Conservation (phyloP, 1,140 invertebrate genomes). For the Drosophila sechellia region DNA sequence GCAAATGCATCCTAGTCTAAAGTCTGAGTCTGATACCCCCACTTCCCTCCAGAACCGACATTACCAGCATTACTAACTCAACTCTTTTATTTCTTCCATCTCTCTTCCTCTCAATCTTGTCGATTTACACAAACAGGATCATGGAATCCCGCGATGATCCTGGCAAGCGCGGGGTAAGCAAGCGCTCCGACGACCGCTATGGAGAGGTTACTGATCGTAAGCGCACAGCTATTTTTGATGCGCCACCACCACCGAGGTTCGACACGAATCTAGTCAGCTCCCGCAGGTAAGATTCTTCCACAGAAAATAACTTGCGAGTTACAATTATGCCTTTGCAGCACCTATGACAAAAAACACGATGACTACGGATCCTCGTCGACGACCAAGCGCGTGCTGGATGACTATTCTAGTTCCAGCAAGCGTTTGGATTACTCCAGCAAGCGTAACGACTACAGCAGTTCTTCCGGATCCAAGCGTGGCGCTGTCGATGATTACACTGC, state of each 20-base stretch:
- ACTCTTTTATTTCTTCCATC: slow-evolving; percentile 54
- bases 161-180: slow-evolving; percentile 83
- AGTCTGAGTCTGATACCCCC: slow-evolving; percentile 15
- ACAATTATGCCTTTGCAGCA: slow-evolving; percentile 17
- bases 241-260: slow-evolving; percentile 83
- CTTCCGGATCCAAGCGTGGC: slow-evolving; percentile 60
- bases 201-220: slow-evolving; percentile 84
- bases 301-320: too few relatives aligned
- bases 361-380: slow-evolving; percentile 67
- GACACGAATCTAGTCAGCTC: slow-evolving; percentile 75
- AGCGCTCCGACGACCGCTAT: slow-evolving; percentile 83
- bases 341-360: slow-evolving; percentile 81
- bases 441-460: slow-evolving; percentile 67
- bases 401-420: slow-evolving; percentile 69
- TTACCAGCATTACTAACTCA: slow-evolving; percentile 32
- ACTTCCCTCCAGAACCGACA: neutral
- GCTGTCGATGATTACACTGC: slow-evolving; percentile 74
- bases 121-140: slow-evolving; percentile 57
- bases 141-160: slow-evolving; percentile 84
- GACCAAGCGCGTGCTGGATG: slow-evolving; percentile 65
- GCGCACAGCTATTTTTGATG: slow-evolving; percentile 84
- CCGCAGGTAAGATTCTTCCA: slow-evolving; percentile 56
- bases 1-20: slow-evolving; percentile 52
- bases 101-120: slow-evolving; percentile 51
- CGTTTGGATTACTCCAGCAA: slow-evolving; percentile 73